These are phyloP conservation scores for Argynnis bischoffii DNA, from an alignment of 2,888 invertebrate species.

Conservation along the genomic window DNA sequence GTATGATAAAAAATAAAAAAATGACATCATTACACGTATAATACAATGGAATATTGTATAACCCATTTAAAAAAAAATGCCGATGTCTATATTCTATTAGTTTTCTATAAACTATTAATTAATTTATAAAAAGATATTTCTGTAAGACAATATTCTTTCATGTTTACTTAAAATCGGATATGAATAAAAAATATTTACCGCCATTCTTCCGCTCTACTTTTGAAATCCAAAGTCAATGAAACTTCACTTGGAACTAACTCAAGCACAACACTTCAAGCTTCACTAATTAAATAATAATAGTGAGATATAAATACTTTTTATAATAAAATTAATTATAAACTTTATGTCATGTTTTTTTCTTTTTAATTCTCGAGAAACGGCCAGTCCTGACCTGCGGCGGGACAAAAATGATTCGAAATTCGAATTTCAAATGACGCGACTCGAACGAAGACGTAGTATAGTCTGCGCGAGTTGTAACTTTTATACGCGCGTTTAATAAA, in stretches of 20 bases:
- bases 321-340: constrained; percentile 1
- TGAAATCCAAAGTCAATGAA: constrained; percentile 24
- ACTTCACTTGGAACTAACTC: constrained; percentile 10
- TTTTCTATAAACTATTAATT: no score
- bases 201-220: constrained; percentile 44
- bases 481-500: not conserved
- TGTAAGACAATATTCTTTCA: no score
- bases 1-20: no score
- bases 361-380: constrained; percentile 15
- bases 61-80: no score
- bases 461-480: constrained; percentile 10
- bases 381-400: constrained; percentile 30
- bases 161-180: constrained; percentile 2
- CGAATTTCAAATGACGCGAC: constrained; percentile 50
- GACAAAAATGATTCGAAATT: constrained; percentile 44
- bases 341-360: constrained; percentile 32
- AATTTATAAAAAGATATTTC: no score
- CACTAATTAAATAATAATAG: constrained; percentile 10
- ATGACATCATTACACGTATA: no score
- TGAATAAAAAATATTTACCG: constrained; percentile 47
- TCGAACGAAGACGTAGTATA: constrained; percentile 32
- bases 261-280: constrained; percentile 28
- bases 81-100: no score
- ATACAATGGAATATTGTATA: no score
- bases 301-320: constrained; percentile 11